A percentile compares a stretch with the other conserved stretches of the same genome.
These are phyloP conservation scores for Prunella strophiata DNA, from an alignment of 2,797 vertebrate species.

Conservation along the genomic window DNA sequence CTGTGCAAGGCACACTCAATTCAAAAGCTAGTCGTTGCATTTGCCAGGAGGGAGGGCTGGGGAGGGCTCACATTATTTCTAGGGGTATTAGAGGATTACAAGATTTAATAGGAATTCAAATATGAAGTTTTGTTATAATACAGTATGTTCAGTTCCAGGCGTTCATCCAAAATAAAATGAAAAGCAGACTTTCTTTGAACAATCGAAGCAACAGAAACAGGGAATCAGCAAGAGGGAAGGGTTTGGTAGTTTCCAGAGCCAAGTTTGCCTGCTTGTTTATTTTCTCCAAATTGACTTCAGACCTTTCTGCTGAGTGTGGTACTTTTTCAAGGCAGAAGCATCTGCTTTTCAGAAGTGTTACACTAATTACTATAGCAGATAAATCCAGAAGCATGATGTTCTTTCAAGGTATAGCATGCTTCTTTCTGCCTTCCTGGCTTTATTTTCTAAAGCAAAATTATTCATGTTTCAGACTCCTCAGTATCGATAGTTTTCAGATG, in stretches of 20 bases:
- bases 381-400: neutral
- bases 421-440: neutral
- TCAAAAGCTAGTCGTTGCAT: neutral
- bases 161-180: neutral
- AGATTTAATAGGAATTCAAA: neutral
- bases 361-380: neutral
- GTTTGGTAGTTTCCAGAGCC: neutral
- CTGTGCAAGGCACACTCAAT: neutral
- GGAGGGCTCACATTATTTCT: neutral
- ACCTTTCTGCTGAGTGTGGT: neutral
- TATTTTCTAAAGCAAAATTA: neutral
- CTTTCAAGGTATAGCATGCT: neutral
- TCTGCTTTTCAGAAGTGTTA: neutral
- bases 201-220: neutral
- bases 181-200: neutral
- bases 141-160: neutral
- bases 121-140: neutral
- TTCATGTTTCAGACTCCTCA: neutral
- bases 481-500: neutral
- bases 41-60: neutral
- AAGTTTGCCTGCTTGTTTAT: neutral
- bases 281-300: neutral
- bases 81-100: neutral
- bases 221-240: neutral
- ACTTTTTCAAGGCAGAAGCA: neutral